A percentile compares a stretch with the other conserved stretches of the same genome.
phyloP scores from a whole-genome alignment of 2,888 invertebrate genomes.

The Noctua fimbriata region DNA sequence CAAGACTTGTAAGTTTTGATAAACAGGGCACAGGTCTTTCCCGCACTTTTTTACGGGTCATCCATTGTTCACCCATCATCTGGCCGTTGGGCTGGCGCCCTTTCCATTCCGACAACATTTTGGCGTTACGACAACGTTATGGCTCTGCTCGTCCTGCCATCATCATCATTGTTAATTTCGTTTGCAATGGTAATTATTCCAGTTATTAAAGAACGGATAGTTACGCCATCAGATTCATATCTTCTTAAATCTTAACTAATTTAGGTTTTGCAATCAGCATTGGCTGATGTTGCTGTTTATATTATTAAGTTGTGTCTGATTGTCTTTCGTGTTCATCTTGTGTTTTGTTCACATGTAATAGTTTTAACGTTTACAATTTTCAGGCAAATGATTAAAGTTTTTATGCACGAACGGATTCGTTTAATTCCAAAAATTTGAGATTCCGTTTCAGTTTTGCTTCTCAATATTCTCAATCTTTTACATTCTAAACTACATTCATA shows the following conservation, averaged over 20 bases:
- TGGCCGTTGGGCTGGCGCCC: background rate
- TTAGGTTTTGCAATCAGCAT: background rate
- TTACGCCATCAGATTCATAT: background rate
- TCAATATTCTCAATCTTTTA: background rate
- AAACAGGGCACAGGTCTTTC: too few species aligned
- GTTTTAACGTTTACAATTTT: background rate
- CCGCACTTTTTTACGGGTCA: background rate
- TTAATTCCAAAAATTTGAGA: background rate
- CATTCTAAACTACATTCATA: constrained; percentile 9
- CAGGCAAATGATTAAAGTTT: background rate
- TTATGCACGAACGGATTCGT: background rate
- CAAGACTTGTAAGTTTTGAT: too few species aligned
- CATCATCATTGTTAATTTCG: background rate
- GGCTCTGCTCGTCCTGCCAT: background rate
- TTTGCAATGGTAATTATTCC: background rate
- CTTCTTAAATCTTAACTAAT: background rate
- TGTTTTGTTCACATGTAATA: background rate
- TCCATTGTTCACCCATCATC: background rate
- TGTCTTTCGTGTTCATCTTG: background rate
- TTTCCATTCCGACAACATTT: background rate
- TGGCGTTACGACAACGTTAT: background rate
- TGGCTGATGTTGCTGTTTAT: background rate
- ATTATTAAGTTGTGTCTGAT: background rate
- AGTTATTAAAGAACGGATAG: background rate
- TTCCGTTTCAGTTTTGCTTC: background rate